A percentile compares a stretch with the other conserved stretches of the same genome.
Conservation (phyloP, 2,797 vertebrate genomes). For the Halcyon chelicuti region DNA sequence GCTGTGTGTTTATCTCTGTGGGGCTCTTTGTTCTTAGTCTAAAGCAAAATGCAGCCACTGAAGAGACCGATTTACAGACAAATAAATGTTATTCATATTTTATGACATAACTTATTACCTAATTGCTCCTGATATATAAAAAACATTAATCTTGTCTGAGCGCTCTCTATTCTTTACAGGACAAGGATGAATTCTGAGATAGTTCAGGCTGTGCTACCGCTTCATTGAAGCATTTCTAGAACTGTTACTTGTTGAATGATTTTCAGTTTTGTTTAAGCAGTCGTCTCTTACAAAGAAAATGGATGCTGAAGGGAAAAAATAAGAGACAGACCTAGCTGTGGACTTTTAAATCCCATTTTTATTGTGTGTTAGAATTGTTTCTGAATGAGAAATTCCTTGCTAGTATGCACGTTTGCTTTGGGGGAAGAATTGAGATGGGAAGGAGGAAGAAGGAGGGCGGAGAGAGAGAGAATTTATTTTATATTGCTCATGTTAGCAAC, state of each 20-base stretch:
- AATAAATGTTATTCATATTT: slow-evolving; percentile 36
- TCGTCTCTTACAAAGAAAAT: neutral
- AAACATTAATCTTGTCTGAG: neutral
- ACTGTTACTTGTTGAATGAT: neutral
- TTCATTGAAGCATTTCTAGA: slow-evolving; percentile 1
- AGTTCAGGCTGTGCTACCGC: neutral
- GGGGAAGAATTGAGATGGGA: neutral
- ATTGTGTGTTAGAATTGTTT: neutral
- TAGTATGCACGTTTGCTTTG: neutral
- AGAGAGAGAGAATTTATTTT: neutral
- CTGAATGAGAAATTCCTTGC: neutral
- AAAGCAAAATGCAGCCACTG: neutral
- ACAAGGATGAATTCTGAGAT: slow-evolving; percentile 11
- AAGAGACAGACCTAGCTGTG: neutral
- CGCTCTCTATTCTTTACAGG: neutral
- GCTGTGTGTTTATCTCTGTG: slow-evolving; percentile 2
- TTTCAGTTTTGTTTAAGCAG: slow-evolving; percentile 14
- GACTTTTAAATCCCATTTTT: neutral
- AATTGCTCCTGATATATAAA: slow-evolving; percentile 40
- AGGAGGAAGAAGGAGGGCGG: neutral
- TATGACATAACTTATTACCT: neutral
- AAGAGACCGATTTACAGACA: neutral
- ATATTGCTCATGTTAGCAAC: neutral
- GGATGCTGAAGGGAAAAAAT: neutral
- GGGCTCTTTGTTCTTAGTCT: neutral